These are phyloP conservation scores for Sebastes matsubarae DNA, from an alignment of 2,797 vertebrate species.

Conservation along the genomic window DNA sequence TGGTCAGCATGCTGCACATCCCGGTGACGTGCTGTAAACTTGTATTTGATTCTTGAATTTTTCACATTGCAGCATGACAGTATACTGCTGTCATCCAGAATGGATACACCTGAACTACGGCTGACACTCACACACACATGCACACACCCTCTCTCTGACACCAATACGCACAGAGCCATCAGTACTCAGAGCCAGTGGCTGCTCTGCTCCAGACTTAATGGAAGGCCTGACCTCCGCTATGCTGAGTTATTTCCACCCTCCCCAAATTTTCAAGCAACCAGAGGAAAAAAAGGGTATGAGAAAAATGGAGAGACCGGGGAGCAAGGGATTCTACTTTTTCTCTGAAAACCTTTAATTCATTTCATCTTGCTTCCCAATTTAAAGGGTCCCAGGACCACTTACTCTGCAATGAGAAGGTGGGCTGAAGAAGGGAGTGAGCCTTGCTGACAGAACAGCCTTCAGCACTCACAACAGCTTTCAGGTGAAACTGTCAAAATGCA, in stretches of 20 bases:
- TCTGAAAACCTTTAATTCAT: conserved; percentile 63
- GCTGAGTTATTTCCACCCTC: conserved; percentile 75
- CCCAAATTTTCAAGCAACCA: conserved; percentile 68
- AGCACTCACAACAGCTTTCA: conserved; percentile 27
- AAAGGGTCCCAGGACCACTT: conserved; percentile 53
- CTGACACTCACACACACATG: conserved; percentile 7
- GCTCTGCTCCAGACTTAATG: conserved; percentile 76
- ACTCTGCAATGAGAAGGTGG: conserved; percentile 54
- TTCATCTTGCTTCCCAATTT: conserved; percentile 70
- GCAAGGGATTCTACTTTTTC: conserved; percentile 55
- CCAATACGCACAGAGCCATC: conserved; percentile 52
- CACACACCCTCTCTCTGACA: conserved; percentile 33
- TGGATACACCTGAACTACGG: conserved; percentile 37
- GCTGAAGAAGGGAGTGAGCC: conserved; percentile 32
- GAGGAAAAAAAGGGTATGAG: conserved; percentile 42
- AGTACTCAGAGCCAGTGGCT: conserved; percentile 67
- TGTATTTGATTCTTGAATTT: conserved; percentile 15
- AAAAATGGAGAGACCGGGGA: conserved; percentile 49
- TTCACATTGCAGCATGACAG: conserved; percentile 5
- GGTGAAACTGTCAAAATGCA: conserved; percentile 29
- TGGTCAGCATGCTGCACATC: conserved; percentile 24
- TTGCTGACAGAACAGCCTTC: conserved; percentile 40
- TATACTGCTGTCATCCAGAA: conserved; percentile 32
- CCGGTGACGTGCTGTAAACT: conserved; percentile 22
- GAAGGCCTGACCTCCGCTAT: conserved; percentile 80